Evolutionary conservation across 2,113 vertebrate genomes (phyloP), one percentile per base, ranked within the genome.

Genomic region (Apistogramma diplotaenia): DNA sequence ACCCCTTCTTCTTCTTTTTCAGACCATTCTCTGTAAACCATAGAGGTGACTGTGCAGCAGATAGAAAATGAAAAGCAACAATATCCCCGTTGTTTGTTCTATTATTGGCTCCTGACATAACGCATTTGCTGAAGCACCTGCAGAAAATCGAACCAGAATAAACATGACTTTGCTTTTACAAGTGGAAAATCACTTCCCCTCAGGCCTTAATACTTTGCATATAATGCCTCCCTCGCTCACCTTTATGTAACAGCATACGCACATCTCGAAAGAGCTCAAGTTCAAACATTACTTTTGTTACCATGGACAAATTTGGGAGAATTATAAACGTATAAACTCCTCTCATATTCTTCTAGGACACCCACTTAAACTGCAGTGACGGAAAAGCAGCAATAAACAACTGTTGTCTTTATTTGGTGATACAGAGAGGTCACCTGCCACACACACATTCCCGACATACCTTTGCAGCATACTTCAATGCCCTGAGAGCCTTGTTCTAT

Each of bases 341-440:
- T 58, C 85, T 87, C 81, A 91, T 88, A 82, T 90, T 85, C 77
- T 75, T 81, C 25, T 15, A 1, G 65, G 70, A 89, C 81, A 92
- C 83, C 89, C 83, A 93, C 76, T 91, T 85, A 88, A 82, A 79
- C 88, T 59, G 37, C 11, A 46, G 59, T 71, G 87, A 92, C 86
- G 76, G 58, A 80, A 88, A 75, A 81, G 76, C 78, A 51, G 79
- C 85, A 86, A 89, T 85, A 93, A 91, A 92, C 87, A 85, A 33
- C 57, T 60, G 71, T 87, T 61, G 31, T 75, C 83, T 86, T 85
- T 89, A 90, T 93, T 92, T 87, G 86, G 90, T 86, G 65, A 94
- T 86, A 82, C 25, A 79, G 72, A 91, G 81, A 90, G 93, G 93
- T 95, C 93, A 93, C 88, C 89, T 93, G 88, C 86, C 89, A 87